Evolutionary conservation across 1,140 invertebrate genomes (phyloP), one percentile per base, ranked within the genome.

Genomic region (Heterodera carotae): DNA sequence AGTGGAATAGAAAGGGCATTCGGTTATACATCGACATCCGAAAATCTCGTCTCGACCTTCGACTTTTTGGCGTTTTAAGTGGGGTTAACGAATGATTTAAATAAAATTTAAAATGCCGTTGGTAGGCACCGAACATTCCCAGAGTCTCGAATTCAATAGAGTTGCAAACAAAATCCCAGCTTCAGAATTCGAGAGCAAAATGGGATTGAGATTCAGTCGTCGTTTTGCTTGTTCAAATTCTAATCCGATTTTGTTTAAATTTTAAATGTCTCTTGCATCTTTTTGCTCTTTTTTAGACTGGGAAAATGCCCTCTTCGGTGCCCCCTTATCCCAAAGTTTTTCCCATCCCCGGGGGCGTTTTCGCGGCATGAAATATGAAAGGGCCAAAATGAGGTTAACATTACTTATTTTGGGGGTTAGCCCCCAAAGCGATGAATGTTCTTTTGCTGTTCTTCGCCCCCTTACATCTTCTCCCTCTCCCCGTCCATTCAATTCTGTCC

Each of bases 391-490:
- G 12, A 53, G 48, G 48, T 53, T 53, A 53, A 22, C 48, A 53
- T 18, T 15, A 0, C 12, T 12, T 53, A 22, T 53, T 53, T 53
- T 53, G 48, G 48, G 15, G 22, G 48, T 53, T 2, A 8, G 29
- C 59, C n/a, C 59, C 59, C 18, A 10, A 8, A 7, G 29, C 29
- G n/a, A 22, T n/a, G 59, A 10, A 66, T 34, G n/a, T 66, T 66
- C 39, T 43, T 43, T 12, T 66, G 25, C 62, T 66, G 62, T 34
- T 53, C 48, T 53, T 18, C 48, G 48, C 62, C 62, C 27, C 62
- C n/a, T 10, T 62, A 25, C 8, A 22, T 7, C 29, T 22, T 62
- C 29, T 62, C 60, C 22, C 60, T n/a, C 33, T 66, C 25, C 27
- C 62, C 27, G 8, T 12, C 29, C 22, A 29, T 62, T n/a, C 59